These are phyloP conservation scores for Sminthopsis crassicaudata DNA, from an alignment of 2,113 vertebrate genomes.

Conservation along the genomic window DNA sequence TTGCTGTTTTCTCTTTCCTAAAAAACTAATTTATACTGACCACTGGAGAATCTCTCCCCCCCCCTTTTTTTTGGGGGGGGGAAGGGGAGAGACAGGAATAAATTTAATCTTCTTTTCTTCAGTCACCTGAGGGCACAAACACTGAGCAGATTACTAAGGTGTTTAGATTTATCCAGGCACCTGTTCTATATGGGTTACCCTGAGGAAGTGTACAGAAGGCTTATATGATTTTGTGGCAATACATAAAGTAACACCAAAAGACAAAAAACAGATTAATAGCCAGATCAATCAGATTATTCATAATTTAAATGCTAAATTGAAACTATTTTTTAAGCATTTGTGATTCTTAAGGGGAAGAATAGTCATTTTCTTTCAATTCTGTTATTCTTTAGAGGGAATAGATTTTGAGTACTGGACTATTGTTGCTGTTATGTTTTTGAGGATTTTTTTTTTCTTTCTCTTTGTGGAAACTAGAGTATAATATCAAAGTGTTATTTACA, in stretches of 20 bases:
- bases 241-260: not conserved
- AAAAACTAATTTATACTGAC: slow-evolving; percentile 39
- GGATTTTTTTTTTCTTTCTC: slow-evolving; percentile 14
- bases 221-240: slow-evolving; percentile 6
- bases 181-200: not conserved
- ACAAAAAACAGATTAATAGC: slow-evolving; percentile 5
- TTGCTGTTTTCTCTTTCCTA: slow-evolving; percentile 55
- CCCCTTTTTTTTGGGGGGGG: slow-evolving; percentile 20
- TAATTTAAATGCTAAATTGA: slow-evolving; percentile 23
- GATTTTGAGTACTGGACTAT: not conserved
- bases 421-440: not conserved
- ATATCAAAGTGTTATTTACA: not conserved
- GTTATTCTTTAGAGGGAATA: not conserved
- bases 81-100: slow-evolving; percentile 66
- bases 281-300: not conserved
- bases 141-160: slow-evolving; percentile 57
- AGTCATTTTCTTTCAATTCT: slow-evolving; percentile 1
- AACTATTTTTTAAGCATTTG: slow-evolving; percentile 17
- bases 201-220: not conserved
- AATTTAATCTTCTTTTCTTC: slow-evolving; percentile 71
- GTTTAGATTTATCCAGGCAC: slow-evolving; percentile 43
- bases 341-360: not conserved
- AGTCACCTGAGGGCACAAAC: slow-evolving; percentile 44
- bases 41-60: slow-evolving; percentile 2
- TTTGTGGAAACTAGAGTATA: slow-evolving; percentile 20